Base-by-base conservation (phyloP, 2,888 invertebrate species). In the Craniophora ligustri region DNA sequence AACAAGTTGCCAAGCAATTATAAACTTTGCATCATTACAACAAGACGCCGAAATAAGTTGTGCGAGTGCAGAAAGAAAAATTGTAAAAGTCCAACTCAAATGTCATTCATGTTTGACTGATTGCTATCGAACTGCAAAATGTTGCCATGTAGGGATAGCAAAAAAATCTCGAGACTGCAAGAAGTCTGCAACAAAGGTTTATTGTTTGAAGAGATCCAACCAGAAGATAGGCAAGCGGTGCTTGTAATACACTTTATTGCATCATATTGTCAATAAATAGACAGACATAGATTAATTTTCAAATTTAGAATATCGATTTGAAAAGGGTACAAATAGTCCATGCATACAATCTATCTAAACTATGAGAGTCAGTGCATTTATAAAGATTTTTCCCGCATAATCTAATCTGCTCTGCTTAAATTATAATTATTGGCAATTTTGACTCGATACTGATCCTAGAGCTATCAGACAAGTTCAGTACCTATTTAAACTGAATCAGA, bases 21-120 rank as follows among this genome's bases (percentile, higher is more conserved):
- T 21, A 8, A 48, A 53, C 66, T 41, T 45, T 45, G 42, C 28
- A 1, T 2, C 28, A 21, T 34, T 13, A 42, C 3, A 21, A 39
- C 41, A 65, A 62, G 67, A 48, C 15, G 21, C 32, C 11, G 32
- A 32, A 30, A 36, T 30, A 47, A n/a, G 30, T 14, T 16, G 23
- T 39, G 18, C 7, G 19, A 35, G 21, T 8, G 26, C 32, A 46
- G 44, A 46, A 47, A n/a, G 44, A 60, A 44, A 47, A 49, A 11
- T 59, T 58, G 58, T 56, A 56, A 41, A 54, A 69, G 53, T 48
- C 34, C 46, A 49, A 63, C 70, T 72, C 78, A 83, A 85, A 86
- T 85, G 86, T 85, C 86, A 86, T 85, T 84, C 79, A 77, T 82
- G 80, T 85, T 84, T 84, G 86, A 84, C 78, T 78, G 87, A 87